Percentiles rank a stretch among this genome's conserved stretches.
phyloP scores from a whole-genome alignment of 2,888 invertebrate genomes.

The Diaphora mendica region DNA sequence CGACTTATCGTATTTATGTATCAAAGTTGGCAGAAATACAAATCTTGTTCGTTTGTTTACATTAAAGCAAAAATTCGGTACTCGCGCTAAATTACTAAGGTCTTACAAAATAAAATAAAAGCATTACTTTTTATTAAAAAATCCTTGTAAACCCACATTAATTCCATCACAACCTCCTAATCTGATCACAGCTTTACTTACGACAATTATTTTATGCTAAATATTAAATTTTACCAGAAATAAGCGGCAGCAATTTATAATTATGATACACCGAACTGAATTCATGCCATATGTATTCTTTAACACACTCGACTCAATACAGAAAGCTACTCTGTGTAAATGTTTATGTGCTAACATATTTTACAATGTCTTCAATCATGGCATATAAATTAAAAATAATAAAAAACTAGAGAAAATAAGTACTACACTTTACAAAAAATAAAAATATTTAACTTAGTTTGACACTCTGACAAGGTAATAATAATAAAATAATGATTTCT shows the following conservation, averaged over 20 bases:
- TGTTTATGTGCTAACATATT: neutral
- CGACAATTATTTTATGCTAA: slow-evolving; percentile 64
- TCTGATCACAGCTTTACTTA: slow-evolving; percentile 83
- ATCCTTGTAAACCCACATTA: slow-evolving; percentile 67
- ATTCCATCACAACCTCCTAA: slow-evolving; percentile 82
- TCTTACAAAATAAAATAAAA: slow-evolving; percentile 64
- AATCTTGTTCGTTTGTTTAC: slow-evolving; percentile 59
- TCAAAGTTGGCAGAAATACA: slow-evolving; percentile 61
- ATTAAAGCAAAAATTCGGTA: slow-evolving; percentile 73
- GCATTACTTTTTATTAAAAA: slow-evolving; percentile 66
- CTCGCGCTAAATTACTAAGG: slow-evolving; percentile 58
- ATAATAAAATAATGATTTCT: too few relatives aligned
- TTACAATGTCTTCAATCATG: neutral
- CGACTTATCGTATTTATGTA: slow-evolving; percentile 12
- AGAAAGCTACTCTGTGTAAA: neutral
- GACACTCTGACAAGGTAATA: neutral
- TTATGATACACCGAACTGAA: neutral
- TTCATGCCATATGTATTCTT: neutral
- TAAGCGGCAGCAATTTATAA: slow-evolving; percentile 20
- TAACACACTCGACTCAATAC: neutral
- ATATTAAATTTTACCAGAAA: slow-evolving; percentile 51
- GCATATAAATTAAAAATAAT: neutral
- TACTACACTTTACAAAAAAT: neutral
- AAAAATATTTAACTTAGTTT: neutral
- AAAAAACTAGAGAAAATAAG: slow-evolving; percentile 1